Conservation (phyloP, 1,140 invertebrate species). For the Berghia stephanieae region DNA sequence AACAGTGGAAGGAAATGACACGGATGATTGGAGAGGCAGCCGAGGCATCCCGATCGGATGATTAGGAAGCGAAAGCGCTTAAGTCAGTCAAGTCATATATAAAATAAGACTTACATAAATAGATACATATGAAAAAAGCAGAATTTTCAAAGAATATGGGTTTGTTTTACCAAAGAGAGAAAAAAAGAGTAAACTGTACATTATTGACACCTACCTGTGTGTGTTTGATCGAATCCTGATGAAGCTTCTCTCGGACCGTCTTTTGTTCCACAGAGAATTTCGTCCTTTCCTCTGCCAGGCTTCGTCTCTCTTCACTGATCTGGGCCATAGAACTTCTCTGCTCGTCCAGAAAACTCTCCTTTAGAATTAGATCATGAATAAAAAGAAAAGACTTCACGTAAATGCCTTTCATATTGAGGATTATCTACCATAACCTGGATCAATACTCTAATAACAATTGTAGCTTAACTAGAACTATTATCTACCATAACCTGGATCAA, state of each 20-base stretch:
- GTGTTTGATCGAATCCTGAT: slow-evolving; percentile 53
- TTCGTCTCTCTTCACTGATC: slow-evolving; percentile 59
- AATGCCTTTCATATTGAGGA: neutral
- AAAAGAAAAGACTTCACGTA: slow-evolving; percentile 3
- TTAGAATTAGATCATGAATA: neutral
- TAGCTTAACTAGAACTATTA: neutral
- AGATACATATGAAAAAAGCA: neutral
- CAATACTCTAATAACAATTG: neutral
- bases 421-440: no score
- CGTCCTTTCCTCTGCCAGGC: slow-evolving; percentile 60
- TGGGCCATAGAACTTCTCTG: slow-evolving; percentile 55
- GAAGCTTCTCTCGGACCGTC: slow-evolving; percentile 48
- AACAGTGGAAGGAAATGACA: no score
- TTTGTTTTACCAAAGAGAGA: neutral
- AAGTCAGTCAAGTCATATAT: neutral
- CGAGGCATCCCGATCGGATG: no score
- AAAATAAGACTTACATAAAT: neutral
- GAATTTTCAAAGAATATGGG: neutral
- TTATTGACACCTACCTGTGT: slow-evolving; percentile 48
- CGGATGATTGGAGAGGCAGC: no score
- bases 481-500: neutral
- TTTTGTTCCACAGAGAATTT: slow-evolving; percentile 57
- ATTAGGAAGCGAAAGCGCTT: no score
- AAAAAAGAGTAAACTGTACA: neutral
- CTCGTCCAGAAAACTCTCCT: slow-evolving; percentile 61